phyloP scores from a whole-genome alignment of 2,797 vertebrate genomes.

The Dallia pectoralis region DNA sequence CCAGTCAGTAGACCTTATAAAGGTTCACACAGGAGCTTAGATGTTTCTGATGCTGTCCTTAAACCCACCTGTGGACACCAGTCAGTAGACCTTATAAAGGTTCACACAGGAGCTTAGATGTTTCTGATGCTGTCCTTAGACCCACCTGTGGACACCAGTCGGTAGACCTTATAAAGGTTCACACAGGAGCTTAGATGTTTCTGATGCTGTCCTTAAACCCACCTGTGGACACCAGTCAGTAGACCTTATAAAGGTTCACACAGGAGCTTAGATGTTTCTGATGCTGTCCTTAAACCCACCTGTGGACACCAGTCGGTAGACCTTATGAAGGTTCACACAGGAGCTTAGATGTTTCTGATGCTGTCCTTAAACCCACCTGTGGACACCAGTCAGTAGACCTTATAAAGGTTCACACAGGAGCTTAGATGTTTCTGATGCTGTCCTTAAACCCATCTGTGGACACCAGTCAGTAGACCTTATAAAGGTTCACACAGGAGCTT shows the following conservation, averaged over 20 bases:
- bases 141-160: constrained; percentile 45
- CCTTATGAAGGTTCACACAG: constrained; percentile 22
- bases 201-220: constrained; percentile 45
- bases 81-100: constrained; percentile 41
- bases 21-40: constrained; percentile 1
- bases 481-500: neutral
- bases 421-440: no score
- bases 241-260: constrained; percentile 30
- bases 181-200: neutral
- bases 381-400: constrained; percentile 41
- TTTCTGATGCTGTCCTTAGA: constrained; percentile 45
- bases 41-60: constrained; percentile 45
- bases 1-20: constrained; percentile 40
- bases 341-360: no score
- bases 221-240: constrained; percentile 48
- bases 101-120: neutral
- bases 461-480: constrained; percentile 41
- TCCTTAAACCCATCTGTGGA: constrained; percentile 48
- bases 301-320: constrained; percentile 45
- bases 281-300: constrained; percentile 48
- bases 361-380: constrained; percentile 49
- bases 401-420: constrained; percentile 17
- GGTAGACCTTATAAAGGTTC: constrained; percentile 38
- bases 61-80: constrained; percentile 46
- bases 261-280: no score